A percentile compares a stretch with the other conserved stretches of the same genome.
These are phyloP conservation scores for Phenganax marumi DNA, from an alignment of 92 coral and sea anemone genomes.

Conservation along the genomic window DNA sequence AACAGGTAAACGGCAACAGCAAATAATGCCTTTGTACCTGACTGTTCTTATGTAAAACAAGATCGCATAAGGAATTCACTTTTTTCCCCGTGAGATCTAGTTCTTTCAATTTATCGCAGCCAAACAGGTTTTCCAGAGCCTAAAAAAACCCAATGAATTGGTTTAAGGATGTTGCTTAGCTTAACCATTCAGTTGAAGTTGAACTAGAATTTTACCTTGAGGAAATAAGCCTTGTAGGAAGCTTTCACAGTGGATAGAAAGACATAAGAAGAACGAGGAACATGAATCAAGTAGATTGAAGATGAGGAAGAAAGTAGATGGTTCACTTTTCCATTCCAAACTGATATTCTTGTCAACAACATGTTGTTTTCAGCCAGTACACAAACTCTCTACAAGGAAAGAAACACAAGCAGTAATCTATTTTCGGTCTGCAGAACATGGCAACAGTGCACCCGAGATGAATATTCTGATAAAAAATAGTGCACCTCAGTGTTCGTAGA, in stretches of 20 bases:
- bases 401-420: background rate
- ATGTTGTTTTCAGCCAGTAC: constrained; percentile 66
- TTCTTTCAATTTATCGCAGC: constrained; percentile 61
- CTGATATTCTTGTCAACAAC: constrained; percentile 67
- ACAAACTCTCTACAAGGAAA: constrained; percentile 61
- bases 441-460: no score
- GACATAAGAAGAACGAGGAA: constrained; percentile 75
- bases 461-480: no score
- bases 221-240: constrained; percentile 69
- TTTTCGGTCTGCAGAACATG: no score
- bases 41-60: constrained; percentile 68
- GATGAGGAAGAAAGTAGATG: constrained; percentile 43
- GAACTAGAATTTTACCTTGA: constrained; percentile 63
- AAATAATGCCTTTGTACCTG: constrained; percentile 54
- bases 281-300: constrained; percentile 68
- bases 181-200: background rate
- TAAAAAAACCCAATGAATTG: constrained; percentile 7
- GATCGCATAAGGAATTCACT: constrained; percentile 68
- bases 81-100: constrained; percentile 75
- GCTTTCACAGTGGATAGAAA: constrained; percentile 68
- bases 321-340: constrained; percentile 49
- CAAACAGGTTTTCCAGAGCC: constrained; percentile 67
- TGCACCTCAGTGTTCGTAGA: no score
- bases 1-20: background rate
- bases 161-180: background rate